Evolutionary conservation across 2,113 vertebrate genomes (phyloP).

Genomic region (Chloroceryle aenea): DNA sequence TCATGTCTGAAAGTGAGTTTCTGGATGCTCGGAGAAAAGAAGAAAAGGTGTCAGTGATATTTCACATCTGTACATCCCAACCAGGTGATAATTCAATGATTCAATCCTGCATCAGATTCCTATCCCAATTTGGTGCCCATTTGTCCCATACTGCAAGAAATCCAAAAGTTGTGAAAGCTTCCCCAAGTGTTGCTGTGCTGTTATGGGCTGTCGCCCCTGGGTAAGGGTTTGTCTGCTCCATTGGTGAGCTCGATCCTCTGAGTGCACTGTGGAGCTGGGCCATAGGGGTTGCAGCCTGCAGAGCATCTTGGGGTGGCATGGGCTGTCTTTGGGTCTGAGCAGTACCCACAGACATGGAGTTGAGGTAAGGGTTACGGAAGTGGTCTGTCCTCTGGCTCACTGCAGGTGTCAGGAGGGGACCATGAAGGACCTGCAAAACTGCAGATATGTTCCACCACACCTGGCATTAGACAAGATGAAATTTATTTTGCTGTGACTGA

Average conservation of each 20-base stretch:
- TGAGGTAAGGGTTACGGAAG: background rate
- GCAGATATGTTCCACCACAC: background rate
- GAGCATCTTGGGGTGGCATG: background rate
- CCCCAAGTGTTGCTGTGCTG: accelerated
- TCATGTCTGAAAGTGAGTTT: background rate
- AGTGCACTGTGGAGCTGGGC: background rate
- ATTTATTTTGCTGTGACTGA: background rate
- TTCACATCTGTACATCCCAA: background rate
- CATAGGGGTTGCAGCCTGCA: background rate
- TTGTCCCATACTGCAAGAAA: background rate
- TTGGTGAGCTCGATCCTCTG: background rate
- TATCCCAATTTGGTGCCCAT: background rate
- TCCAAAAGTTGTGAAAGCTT: background rate
- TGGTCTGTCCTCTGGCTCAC: background rate
- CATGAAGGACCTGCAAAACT: background rate
- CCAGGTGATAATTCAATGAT: background rate
- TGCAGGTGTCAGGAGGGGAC: background rate
- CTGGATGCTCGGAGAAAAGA: background rate
- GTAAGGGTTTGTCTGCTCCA: too few relatives aligned
- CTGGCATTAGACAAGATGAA: background rate
- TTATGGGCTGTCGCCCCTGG: background rate
- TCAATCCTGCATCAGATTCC: background rate
- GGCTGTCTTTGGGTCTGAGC: background rate
- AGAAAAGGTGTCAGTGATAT: background rate
- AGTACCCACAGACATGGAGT: background rate